Conservation (phyloP, 2,888 invertebrate genomes). For the Steinernema scapterisci region DNA sequence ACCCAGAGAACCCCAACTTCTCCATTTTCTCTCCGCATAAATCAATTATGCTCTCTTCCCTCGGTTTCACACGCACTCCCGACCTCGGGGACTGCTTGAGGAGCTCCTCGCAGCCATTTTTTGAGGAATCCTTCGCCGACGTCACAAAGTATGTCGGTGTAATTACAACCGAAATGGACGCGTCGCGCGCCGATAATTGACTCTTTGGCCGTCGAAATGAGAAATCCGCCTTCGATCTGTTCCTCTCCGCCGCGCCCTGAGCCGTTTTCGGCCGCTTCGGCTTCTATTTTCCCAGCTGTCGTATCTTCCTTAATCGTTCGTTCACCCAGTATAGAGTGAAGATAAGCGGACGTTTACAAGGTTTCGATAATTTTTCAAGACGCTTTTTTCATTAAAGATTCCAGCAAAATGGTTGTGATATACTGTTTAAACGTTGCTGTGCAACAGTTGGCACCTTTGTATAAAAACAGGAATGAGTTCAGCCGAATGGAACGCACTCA, state of each 20-base stretch:
- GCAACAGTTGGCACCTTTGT: too few species aligned
- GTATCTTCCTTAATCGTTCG: not conserved
- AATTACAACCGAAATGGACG: slow-evolving; percentile 19
- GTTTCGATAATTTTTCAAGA: too few species aligned
- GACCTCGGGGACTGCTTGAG: not conserved
- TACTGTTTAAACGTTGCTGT: too few species aligned
- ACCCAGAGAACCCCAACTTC: too few species aligned
- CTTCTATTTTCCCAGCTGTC: not conserved
- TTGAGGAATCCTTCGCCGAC: not conserved
- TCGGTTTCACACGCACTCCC: not conserved
- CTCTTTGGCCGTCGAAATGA: slow-evolving; percentile 28
- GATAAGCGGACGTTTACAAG: slow-evolving; percentile 1
- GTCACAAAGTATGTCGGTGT: slow-evolving; percentile 8
- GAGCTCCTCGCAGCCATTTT: not conserved
- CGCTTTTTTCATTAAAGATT: too few species aligned
- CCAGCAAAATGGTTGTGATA: too few species aligned
- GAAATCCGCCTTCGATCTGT: slow-evolving; percentile 5
- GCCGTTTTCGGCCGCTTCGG: not conserved
- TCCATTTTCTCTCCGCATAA: too few species aligned
- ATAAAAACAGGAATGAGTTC: too few species aligned
- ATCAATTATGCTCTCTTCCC: too few species aligned
- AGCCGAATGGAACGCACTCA: too few species aligned
- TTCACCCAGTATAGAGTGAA: not conserved
- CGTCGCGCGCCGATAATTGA: slow-evolving; percentile 22
- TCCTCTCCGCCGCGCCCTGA: not conserved